A percentile compares a stretch with the other conserved stretches of the same genome.
phyloP scores from a whole-genome alignment of 2,113 vertebrate species.

The Notarius lentiginosus region DNA sequence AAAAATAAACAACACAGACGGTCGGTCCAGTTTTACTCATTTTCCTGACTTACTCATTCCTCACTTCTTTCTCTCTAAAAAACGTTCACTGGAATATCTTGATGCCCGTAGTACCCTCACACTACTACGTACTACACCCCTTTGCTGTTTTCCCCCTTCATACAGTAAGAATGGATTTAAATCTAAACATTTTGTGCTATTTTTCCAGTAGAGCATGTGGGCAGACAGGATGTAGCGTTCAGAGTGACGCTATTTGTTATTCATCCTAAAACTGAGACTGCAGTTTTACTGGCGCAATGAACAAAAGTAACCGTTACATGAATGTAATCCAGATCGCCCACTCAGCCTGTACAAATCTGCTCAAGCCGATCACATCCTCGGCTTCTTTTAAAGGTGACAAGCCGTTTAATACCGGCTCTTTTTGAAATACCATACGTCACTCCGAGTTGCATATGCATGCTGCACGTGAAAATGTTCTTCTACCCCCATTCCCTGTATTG shows the following conservation, averaged over 20 bases:
- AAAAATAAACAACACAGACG: neutral
- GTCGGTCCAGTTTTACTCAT: neutral
- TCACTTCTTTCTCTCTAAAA: neutral
- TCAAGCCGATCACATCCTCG: neutral
- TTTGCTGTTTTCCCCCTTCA: neutral
- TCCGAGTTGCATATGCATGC: too few relatives aligned
- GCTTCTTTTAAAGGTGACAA: neutral
- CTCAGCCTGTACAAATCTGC: conserved; percentile 10
- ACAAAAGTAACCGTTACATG: conserved; percentile 25
- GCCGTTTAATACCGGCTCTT: too few relatives aligned
- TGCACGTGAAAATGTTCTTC: too few relatives aligned
- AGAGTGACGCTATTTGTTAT: conserved; percentile 46
- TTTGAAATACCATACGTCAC: too few relatives aligned
- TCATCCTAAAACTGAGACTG: conserved; percentile 50
- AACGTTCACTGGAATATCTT: neutral
- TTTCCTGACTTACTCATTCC: neutral
- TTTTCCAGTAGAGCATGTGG: conserved; percentile 42
- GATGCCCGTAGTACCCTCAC: neutral
- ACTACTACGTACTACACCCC: neutral
- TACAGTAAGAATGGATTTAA: neutral
- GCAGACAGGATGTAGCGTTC: conserved; percentile 52
- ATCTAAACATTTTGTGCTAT: conserved; percentile 19
- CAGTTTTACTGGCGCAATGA: conserved; percentile 28
- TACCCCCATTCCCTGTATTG: too few relatives aligned
- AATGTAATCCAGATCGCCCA: conserved; percentile 29